A percentile compares a stretch with the other conserved stretches of the same genome.
Evolutionary conservation across 2,888 invertebrate genomes (phyloP).

Genomic region (Sinhomidia bicolor): DNA sequence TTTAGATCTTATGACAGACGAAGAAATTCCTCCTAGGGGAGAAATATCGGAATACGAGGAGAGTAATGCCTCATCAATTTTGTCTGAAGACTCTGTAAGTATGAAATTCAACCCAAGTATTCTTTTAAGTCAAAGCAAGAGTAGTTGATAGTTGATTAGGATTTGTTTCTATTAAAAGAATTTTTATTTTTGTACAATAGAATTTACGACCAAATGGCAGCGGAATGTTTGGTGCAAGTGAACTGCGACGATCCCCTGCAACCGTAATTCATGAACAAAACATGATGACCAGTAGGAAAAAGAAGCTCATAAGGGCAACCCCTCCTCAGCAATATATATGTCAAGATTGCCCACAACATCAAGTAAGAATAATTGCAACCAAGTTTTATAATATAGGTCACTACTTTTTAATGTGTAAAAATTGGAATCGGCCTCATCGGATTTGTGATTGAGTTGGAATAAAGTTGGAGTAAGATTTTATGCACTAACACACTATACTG

Average conservation of each 20-base stretch:
- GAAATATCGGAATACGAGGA: conserved; percentile 92
- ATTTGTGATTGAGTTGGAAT: no score
- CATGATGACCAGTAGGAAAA: conserved; percentile 19
- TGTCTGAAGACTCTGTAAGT: conserved; percentile 77
- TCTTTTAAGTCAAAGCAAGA: neutral
- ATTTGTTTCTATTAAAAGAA: no score
- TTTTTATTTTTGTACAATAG: neutral
- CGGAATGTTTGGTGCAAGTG: conserved; percentile 45
- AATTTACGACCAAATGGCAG: conserved; percentile 50
- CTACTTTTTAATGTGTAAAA: no score
- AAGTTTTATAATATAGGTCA: neutral
- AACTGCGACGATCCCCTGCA: conserved; percentile 45
- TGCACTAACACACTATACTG: no score
- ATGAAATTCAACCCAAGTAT: neutral
- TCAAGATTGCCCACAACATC: conserved; percentile 73
- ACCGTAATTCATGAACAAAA: conserved; percentile 42
- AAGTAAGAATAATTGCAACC: conserved; percentile 18
- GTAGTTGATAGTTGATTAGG: neutral
- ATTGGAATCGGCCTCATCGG: no score
- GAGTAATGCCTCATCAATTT: conserved; percentile 78
- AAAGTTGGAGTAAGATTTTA: no score
- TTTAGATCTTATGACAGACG: conserved; percentile 89
- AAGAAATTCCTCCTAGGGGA: conserved; percentile 93
- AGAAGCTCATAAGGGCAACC: conserved; percentile 28
- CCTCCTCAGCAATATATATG: conserved; percentile 70